A percentile compares a stretch with the other conserved stretches of the same genome.
Conservation (phyloP, 2,888 invertebrate species). For the Phyllotreta striolata region DNA sequence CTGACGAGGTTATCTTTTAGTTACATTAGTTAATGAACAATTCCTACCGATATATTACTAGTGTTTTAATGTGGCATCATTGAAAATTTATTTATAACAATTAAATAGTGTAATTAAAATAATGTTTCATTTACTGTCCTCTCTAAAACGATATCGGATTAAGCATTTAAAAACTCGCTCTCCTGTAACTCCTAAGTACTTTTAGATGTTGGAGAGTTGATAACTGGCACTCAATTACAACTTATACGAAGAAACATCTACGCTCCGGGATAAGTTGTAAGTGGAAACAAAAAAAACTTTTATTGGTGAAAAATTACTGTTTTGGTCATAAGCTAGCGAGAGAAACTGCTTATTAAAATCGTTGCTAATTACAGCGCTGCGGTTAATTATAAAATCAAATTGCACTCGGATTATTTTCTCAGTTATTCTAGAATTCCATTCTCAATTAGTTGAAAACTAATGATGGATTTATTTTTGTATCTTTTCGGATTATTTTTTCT, state of each 20-base stretch:
- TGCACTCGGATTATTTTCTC: background rate
- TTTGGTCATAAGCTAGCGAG: background rate
- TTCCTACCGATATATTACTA: background rate
- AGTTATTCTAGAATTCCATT: background rate
- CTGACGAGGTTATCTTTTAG: background rate
- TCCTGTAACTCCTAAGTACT: too few relatives aligned
- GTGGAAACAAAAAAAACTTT: too few relatives aligned
- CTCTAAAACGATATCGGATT: too few relatives aligned
- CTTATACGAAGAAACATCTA: too few relatives aligned
- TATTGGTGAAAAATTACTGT: too few relatives aligned
- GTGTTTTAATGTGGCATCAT: constrained; percentile 18
- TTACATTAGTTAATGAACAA: constrained; percentile 10
- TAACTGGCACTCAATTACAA: too few relatives aligned
- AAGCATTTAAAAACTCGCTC: too few relatives aligned
- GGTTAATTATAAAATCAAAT: constrained; percentile 1
- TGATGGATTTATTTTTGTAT: background rate
- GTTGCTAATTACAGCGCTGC: constrained; percentile 11
- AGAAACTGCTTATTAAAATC: constrained; percentile 7
- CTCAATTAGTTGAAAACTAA: background rate
- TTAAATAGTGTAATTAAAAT: background rate
- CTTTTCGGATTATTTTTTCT: constrained; percentile 13
- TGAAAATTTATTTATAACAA: constrained; percentile 8
- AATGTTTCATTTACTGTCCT: too few relatives aligned
- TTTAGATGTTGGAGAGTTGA: too few relatives aligned
- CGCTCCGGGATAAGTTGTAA: too few relatives aligned